Percentiles rank a stretch among this genome's conserved stretches.
These are phyloP conservation scores for Adelosebastes latens DNA, from an alignment of 2,797 vertebrate genomes.

Conservation along the genomic window DNA sequence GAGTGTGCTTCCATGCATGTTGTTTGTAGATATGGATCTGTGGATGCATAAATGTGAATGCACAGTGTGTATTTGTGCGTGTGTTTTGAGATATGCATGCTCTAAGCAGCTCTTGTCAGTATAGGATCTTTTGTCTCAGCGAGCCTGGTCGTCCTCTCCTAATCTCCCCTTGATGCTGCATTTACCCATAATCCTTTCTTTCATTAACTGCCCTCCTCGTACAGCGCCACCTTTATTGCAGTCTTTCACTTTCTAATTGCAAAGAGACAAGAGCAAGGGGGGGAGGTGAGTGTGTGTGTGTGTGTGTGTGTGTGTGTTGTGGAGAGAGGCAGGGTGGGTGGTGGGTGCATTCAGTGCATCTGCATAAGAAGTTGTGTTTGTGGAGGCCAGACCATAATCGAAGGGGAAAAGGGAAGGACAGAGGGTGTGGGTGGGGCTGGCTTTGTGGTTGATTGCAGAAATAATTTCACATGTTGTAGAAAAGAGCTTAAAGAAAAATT, in stretches of 20 bases:
- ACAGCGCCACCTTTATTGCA: conserved; percentile 82
- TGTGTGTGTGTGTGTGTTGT: conserved; percentile 13
- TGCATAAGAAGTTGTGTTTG: conserved; percentile 71
- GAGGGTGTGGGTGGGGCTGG: conserved; percentile 57
- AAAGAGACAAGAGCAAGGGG: conserved; percentile 68
- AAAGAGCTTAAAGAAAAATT: conserved; percentile 83
- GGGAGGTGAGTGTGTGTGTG: conserved; percentile 25
- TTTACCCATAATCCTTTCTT: conserved; percentile 85
- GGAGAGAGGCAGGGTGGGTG: conserved; percentile 33
- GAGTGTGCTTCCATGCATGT: conserved; percentile 10
- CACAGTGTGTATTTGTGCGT: conserved; percentile 24
- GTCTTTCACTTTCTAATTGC: conserved; percentile 83
- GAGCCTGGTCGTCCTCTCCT: conserved; percentile 70
- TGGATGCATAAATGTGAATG: conserved; percentile 5
- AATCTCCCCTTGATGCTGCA: conserved; percentile 84
- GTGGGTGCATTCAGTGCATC: conserved; percentile 59
- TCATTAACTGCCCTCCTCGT: conserved; percentile 83
- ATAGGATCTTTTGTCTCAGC: conserved; percentile 82
- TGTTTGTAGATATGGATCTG: conserved; percentile 8
- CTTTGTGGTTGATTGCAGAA: conserved; percentile 83
- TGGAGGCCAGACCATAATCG: conserved; percentile 60
- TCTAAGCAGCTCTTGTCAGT: conserved; percentile 65
- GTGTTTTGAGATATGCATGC: conserved; percentile 29
- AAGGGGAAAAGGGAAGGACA: conserved; percentile 46
- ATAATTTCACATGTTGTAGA: conserved; percentile 85